A percentile compares a stretch with the other conserved stretches of the same genome.
These are phyloP conservation scores for Sinocyclocheilus maitianheensis DNA, from an alignment of 2,113 vertebrate genomes.

Conservation along the genomic window DNA sequence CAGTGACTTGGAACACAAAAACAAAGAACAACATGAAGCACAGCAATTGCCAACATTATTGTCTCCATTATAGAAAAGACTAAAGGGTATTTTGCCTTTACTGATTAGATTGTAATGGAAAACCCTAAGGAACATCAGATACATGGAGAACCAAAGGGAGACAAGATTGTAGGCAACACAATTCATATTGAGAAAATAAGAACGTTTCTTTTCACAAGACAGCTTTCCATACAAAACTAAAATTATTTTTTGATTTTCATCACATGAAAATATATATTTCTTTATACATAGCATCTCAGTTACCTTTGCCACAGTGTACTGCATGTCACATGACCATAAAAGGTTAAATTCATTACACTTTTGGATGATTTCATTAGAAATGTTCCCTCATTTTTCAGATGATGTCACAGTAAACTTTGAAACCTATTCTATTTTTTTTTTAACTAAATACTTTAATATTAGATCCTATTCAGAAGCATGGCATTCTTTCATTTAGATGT, in stretches of 20 bases:
- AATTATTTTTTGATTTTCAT: constrained; percentile 47
- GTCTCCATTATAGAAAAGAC: constrained; percentile 17
- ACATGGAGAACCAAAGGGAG: not conserved
- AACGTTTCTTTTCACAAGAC: constrained; percentile 50
- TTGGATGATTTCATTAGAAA: constrained; percentile 26
- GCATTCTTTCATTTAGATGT: not conserved
- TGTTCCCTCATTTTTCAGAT: constrained; percentile 27
- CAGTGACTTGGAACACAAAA: constrained; percentile 27
- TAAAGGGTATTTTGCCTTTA: constrained; percentile 2
- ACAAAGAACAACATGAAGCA: constrained; percentile 30
- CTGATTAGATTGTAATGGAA: constrained; percentile 23
- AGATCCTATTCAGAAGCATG: not conserved
- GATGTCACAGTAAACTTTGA: not conserved
- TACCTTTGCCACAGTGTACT: constrained; percentile 50
- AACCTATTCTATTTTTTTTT: not conserved
- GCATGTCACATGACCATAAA: constrained; percentile 22
- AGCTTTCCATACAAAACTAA: constrained; percentile 67
- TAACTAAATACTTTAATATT: not conserved
- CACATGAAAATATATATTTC: constrained; percentile 63
- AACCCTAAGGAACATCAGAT: constrained; percentile 19
- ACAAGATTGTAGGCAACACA: constrained; percentile 30
- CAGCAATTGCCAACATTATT: constrained; percentile 25
- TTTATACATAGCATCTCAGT: constrained; percentile 53
- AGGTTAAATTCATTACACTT: constrained; percentile 38
- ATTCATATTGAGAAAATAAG: constrained; percentile 48